These are phyloP conservation scores for Sebastes steindachneri DNA, from an alignment of 2,797 vertebrate species.

Conservation along the genomic window DNA sequence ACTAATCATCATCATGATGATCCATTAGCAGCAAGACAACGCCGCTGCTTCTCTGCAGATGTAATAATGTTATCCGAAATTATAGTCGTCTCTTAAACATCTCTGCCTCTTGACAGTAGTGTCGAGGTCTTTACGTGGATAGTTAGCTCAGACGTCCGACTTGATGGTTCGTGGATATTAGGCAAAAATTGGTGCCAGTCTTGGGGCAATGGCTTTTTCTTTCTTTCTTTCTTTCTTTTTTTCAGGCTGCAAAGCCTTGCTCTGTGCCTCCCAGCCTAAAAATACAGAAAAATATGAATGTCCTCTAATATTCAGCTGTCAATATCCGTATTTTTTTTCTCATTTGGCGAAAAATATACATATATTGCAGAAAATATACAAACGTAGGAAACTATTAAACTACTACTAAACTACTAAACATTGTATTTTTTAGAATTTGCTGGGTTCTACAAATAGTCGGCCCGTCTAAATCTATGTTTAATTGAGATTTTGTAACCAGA, in stretches of 20 bases:
- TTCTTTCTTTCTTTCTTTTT: neutral
- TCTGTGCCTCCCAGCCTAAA: neutral
- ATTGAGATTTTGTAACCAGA: neutral
- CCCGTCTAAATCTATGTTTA: neutral
- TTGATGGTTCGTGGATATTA: neutral
- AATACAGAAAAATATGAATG: neutral
- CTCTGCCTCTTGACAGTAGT: conserved; percentile 17
- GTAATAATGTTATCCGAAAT: conserved; percentile 33
- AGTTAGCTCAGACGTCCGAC: neutral
- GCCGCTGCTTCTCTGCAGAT: conserved; percentile 21
- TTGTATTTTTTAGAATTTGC: neutral
- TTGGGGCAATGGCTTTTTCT: neutral
- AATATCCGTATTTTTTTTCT: neutral
- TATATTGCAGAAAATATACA: too few relatives aligned
- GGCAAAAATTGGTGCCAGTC: neutral
- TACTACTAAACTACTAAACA: too few relatives aligned
- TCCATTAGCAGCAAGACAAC: conserved; percentile 37
- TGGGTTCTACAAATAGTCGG: neutral
- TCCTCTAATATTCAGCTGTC: neutral
- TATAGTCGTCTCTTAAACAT: conserved; percentile 14
- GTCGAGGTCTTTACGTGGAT: neutral
- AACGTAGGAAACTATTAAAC: neutral
- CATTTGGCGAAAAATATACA: too few relatives aligned
- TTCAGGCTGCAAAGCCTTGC: neutral
- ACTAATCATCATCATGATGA: conserved; percentile 45